Conservation (phyloP, 2,888 invertebrate genomes). For the Ceramica pisi region DNA sequence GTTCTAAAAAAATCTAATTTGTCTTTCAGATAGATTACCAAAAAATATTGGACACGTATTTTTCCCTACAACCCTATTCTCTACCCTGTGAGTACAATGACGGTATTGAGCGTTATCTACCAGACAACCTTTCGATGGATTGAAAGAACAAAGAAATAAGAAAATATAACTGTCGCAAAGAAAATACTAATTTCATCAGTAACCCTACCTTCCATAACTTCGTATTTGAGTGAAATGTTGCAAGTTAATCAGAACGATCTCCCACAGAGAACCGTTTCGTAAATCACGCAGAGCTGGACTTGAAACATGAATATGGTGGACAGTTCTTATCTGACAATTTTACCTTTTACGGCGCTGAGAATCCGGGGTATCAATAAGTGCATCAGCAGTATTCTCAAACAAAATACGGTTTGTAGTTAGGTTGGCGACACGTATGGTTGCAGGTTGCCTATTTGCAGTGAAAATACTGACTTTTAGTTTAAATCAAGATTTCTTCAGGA, state of each 20-base stretch:
- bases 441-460: constrained; percentile 14
- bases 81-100: too few relatives aligned
- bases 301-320: constrained; percentile 51
- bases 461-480: constrained; percentile 12
- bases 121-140: too few relatives aligned
- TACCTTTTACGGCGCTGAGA: constrained; percentile 31
- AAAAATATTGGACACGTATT: too few relatives aligned
- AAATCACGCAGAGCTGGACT: constrained; percentile 54
- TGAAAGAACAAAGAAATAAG: too few relatives aligned
- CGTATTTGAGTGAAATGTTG: constrained; percentile 56
- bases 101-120: too few relatives aligned
- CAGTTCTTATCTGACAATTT: constrained; percentile 54
- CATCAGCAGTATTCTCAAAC: constrained; percentile 43
- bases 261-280: constrained; percentile 52
- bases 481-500: constrained; percentile 13
- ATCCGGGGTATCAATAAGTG: constrained; percentile 57
- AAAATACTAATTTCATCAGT: neutral
- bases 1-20: too few relatives aligned
- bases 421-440: neutral
- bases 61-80: too few relatives aligned
- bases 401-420: constrained; percentile 30
- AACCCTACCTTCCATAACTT: constrained; percentile 38
- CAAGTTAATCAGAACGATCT: constrained; percentile 48
- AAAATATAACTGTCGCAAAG: neutral
- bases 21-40: too few relatives aligned